Conservation (phyloP, 1,140 invertebrate species). For the Panagrolaimus sp. region DNA sequence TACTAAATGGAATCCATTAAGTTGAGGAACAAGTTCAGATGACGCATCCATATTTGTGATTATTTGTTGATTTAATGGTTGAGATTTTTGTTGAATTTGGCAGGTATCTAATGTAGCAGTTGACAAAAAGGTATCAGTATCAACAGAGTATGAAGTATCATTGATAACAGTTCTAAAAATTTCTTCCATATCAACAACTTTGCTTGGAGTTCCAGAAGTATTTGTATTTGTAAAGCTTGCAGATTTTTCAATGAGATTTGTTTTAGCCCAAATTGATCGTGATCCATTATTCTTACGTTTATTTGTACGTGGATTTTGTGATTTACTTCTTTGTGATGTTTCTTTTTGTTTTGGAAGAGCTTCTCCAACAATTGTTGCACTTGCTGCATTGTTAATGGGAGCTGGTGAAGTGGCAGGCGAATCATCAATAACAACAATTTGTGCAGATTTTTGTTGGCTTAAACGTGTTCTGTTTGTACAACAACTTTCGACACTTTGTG, state of each 20-base stretch:
- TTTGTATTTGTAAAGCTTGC: background rate
- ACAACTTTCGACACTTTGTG: background rate
- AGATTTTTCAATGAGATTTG: background rate
- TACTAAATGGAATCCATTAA: slow-evolving; percentile 1
- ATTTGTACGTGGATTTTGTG: slow-evolving; percentile 2
- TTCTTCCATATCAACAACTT: slow-evolving; percentile 7
- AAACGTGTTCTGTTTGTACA: no score
- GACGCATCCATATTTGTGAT: background rate
- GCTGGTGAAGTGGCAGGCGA: background rate
- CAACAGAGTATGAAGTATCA: background rate
- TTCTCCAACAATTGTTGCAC: background rate
- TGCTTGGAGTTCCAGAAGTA: background rate
- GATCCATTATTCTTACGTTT: slow-evolving; percentile 6
- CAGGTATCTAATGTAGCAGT: background rate
- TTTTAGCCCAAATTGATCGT: slow-evolving; percentile 12
- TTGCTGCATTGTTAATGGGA: no score
- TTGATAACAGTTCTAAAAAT: slow-evolving; percentile 14
- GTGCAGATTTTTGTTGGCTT: background rate
- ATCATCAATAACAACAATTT: slow-evolving; percentile 10
- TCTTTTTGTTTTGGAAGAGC: background rate
- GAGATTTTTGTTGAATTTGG: background rate
- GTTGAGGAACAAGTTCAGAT: background rate
- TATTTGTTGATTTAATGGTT: background rate
- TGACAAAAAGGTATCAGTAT: background rate
- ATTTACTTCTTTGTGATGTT: background rate